Evolutionary conservation across 2,888 invertebrate species (phyloP).

Genomic region (Lapara coniferarum): DNA sequence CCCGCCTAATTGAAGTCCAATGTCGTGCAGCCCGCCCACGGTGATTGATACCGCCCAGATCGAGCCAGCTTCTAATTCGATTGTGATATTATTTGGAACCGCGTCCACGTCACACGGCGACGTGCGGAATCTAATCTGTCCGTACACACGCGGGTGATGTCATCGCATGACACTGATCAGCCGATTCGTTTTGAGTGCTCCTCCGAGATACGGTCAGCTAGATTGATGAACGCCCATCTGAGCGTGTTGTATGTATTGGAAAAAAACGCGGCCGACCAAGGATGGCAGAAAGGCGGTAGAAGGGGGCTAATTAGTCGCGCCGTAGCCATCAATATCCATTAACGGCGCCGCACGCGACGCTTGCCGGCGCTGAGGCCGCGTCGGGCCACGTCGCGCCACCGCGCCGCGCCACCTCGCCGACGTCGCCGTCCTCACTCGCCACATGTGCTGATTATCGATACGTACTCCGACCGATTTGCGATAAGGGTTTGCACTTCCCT

Average conservation of each 20-base stretch:
- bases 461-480: constrained; percentile 56
- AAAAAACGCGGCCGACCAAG: constrained; percentile 53
- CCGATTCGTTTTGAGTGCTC: constrained; percentile 54
- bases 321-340: constrained; percentile 82
- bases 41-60: constrained; percentile 80
- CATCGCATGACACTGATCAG: constrained; percentile 54
- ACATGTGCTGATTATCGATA: constrained; percentile 58
- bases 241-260: constrained; percentile 52
- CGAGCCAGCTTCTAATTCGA: constrained; percentile 74
- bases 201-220: constrained; percentile 53
- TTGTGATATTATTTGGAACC: constrained; percentile 76
- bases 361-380: constrained; percentile 59
- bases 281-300: constrained; percentile 59
- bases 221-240: constrained; percentile 59
- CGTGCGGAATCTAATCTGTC: constrained; percentile 56
- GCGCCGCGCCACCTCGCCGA: constrained; percentile 43
- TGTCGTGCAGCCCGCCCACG: constrained; percentile 80
- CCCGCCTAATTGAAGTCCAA: constrained; percentile 83
- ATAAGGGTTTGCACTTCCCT: constrained; percentile 72
- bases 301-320: constrained; percentile 77
- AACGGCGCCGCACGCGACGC: constrained; percentile 80
- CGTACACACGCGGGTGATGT: constrained; percentile 60
- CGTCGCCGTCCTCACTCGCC: constrained; percentile 45
- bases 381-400: constrained; percentile 53
- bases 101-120: constrained; percentile 63